Evolutionary conservation across 1,140 invertebrate genomes (phyloP).

Genomic region (Psix sp.): DNA sequence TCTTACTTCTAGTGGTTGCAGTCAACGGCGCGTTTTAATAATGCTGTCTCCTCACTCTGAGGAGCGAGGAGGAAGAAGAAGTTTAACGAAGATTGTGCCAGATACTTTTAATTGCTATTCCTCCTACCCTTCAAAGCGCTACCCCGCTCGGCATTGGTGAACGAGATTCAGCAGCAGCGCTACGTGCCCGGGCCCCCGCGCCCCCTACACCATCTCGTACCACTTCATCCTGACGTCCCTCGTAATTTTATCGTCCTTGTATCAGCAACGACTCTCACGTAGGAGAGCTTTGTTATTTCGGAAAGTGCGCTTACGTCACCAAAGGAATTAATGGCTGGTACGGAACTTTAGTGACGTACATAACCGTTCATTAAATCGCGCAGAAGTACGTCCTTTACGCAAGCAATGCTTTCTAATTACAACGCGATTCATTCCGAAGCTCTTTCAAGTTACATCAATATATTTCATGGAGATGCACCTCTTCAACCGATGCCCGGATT

Average conservation of each 20-base stretch:
- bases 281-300: slow-evolving; percentile 74
- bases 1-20: slow-evolving; percentile 57
- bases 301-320: slow-evolving; percentile 63
- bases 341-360: slow-evolving; percentile 46
- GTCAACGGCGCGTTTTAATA: slow-evolving; percentile 75
- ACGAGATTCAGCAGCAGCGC: slow-evolving; percentile 58
- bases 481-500: slow-evolving; percentile 27
- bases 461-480: slow-evolving; percentile 22
- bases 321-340: slow-evolving; percentile 72
- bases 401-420: slow-evolving; percentile 62
- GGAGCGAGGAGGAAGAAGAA: slow-evolving; percentile 68
- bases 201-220: slow-evolving; percentile 1
- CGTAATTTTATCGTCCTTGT: slow-evolving; percentile 75
- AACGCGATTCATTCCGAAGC: slow-evolving; percentile 30
- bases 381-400: slow-evolving; percentile 55
- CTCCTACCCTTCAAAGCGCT: slow-evolving; percentile 58
- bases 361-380: slow-evolving; percentile 64
- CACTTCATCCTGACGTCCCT: slow-evolving; percentile 60
- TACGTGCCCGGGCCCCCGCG: slow-evolving; percentile 9
- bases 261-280: slow-evolving; percentile 71
- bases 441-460: slow-evolving; percentile 33
- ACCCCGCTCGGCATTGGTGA: slow-evolving; percentile 58
- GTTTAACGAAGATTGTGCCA: slow-evolving; percentile 76
- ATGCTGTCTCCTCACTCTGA: slow-evolving; percentile 67
- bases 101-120: slow-evolving; percentile 77